These are phyloP conservation scores for Zingel zingel DNA, from an alignment of 2,113 vertebrate species.

Conservation along the genomic window DNA sequence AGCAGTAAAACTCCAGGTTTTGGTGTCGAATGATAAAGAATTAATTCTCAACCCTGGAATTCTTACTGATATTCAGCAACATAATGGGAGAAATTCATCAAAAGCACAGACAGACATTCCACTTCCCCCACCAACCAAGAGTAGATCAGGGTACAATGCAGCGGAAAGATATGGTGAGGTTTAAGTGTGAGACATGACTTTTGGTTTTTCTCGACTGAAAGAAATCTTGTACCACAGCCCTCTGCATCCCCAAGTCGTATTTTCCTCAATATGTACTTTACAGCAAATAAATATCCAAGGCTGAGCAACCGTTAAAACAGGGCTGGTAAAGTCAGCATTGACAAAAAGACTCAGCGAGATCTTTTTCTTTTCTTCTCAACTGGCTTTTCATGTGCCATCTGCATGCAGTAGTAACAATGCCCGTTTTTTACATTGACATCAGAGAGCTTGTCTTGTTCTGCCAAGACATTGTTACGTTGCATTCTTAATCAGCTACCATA, in stretches of 20 bases:
- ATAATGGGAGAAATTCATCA: constrained; percentile 8
- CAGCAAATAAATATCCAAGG: not conserved
- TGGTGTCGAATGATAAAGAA: not conserved
- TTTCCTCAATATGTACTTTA: too few relatives aligned
- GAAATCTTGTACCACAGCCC: not conserved
- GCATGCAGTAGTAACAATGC: constrained; percentile 70
- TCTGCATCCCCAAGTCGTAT: not conserved
- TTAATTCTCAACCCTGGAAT: not conserved
- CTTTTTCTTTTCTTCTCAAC: constrained; percentile 64
- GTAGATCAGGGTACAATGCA: not conserved
- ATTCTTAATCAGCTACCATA: constrained; percentile 63
- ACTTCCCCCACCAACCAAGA: not conserved
- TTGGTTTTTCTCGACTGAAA: not conserved
- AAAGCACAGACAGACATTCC: not conserved
- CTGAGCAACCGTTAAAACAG: constrained; percentile 77
- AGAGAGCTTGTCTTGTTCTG: constrained; percentile 60
- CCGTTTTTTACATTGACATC: constrained; percentile 67
- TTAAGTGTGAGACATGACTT: not conserved
- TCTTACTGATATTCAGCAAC: constrained; percentile 1
- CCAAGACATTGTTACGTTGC: constrained; percentile 61
- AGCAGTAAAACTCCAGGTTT: not conserved
- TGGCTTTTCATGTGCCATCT: constrained; percentile 82
- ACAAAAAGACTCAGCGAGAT: constrained; percentile 62
- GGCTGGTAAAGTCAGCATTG: constrained; percentile 70
- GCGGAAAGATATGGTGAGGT: not conserved